Percentiles rank a stretch among this genome's conserved stretches.
Conservation (phyloP, 2,888 invertebrate species). For the Hylaea fasciaria region DNA sequence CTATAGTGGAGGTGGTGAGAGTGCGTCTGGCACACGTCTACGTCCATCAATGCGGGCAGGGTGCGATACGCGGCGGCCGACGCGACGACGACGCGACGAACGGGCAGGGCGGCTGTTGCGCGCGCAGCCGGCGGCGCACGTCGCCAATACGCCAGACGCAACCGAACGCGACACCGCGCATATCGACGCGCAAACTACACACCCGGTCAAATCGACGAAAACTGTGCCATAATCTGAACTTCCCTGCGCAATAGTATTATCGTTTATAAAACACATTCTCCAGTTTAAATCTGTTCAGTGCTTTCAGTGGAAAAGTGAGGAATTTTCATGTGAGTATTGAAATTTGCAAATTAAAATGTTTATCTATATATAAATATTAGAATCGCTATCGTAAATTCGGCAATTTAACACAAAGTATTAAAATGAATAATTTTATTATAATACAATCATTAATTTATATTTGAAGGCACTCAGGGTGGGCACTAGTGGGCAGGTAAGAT, state of each 20-base stretch:
- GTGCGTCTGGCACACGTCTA: slow-evolving; percentile 27
- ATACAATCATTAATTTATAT: too few relatives aligned
- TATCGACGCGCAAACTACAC: slow-evolving; percentile 68
- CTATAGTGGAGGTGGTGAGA: neutral
- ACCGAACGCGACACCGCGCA: slow-evolving; percentile 60
- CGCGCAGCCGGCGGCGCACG: slow-evolving; percentile 55
- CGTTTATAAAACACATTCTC: neutral
- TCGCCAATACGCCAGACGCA: slow-evolving; percentile 66
- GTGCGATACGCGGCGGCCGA: slow-evolving; percentile 25
- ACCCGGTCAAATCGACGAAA: slow-evolving; percentile 42
- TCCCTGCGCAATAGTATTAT: slow-evolving; percentile 6
- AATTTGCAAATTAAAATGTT: neutral
- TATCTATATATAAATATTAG: neutral
- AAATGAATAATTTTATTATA: neutral
- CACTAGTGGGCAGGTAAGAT: too few relatives aligned
- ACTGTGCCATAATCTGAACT: slow-evolving; percentile 25
- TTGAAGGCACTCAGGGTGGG: too few relatives aligned
- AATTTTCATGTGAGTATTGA: slow-evolving; percentile 22
- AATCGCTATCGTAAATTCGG: neutral
- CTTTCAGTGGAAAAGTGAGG: neutral
- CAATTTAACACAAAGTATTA: neutral
- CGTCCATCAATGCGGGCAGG: slow-evolving; percentile 26
- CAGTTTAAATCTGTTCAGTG: slow-evolving; percentile 7
- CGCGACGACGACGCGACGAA: slow-evolving; percentile 51
- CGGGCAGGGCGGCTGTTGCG: slow-evolving; percentile 56